These are phyloP conservation scores for Drosophila tani DNA, from an alignment of 1,140 invertebrate species.

Conservation along the genomic window DNA sequence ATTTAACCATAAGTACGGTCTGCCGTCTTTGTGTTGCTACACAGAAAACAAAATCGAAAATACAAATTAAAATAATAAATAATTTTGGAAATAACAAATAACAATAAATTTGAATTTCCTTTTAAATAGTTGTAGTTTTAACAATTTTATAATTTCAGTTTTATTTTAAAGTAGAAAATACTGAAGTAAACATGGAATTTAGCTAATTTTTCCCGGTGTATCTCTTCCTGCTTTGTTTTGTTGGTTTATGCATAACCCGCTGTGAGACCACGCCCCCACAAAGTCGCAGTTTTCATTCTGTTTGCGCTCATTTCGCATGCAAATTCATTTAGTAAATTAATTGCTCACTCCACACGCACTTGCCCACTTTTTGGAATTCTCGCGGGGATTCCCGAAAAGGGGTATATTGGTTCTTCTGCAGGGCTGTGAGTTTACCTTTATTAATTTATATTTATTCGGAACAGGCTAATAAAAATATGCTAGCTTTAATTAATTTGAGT, in stretches of 20 bases:
- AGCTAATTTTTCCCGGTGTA: background rate
- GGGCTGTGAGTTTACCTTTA: background rate
- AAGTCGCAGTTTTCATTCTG: slow-evolving; percentile 37
- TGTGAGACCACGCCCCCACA: slow-evolving; percentile 28
- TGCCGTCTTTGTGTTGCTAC: slow-evolving; percentile 33
- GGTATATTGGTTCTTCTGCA: slow-evolving; percentile 1
- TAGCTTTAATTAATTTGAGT: too few relatives aligned
- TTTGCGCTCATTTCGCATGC: slow-evolving; percentile 77
- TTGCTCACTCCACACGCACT: slow-evolving; percentile 70
- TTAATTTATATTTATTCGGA: background rate
- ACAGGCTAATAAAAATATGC: background rate
- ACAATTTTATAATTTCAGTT: too few relatives aligned
- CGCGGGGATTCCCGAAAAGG: background rate
- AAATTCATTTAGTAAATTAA: slow-evolving; percentile 84
- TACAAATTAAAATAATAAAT: too few relatives aligned
- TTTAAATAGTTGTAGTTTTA: too few relatives aligned
- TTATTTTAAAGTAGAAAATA: too few relatives aligned
- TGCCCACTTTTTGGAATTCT: slow-evolving; percentile 41
- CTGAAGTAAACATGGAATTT: too few relatives aligned
- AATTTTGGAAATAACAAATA: too few relatives aligned
- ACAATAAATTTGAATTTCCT: too few relatives aligned
- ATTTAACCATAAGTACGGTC: slow-evolving; percentile 56
- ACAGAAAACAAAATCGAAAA: background rate
- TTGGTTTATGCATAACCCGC: slow-evolving; percentile 36
- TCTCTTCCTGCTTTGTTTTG: slow-evolving; percentile 21